Evolutionary conservation across 2,113 vertebrate species (phyloP), one percentile per base, ranked within the genome.

Genomic region (Phoxinus phoxinus): DNA sequence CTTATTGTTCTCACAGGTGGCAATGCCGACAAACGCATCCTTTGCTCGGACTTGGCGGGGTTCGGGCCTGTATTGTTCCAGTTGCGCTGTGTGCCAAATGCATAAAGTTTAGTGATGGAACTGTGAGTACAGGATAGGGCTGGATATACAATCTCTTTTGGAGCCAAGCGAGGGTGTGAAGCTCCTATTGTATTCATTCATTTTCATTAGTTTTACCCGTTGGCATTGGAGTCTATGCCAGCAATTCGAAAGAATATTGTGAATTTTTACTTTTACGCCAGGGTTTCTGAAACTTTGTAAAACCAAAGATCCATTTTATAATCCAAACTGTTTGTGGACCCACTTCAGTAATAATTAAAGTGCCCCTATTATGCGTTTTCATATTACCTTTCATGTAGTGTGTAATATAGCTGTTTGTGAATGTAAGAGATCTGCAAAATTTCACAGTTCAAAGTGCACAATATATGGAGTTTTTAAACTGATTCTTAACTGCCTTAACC

Each of bases 1-100:
- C 37, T 69, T 41, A 21, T 48, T 83, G 80, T 78, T 46, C 46
- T 80, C 13, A 35, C 81, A 80, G 86, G 77, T 84, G 84, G 73
- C 56, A 35, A 35, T 7, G 19, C 83, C 27, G 61, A 84, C 82
- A 51, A 61, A 25, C 32, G n/a, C 41, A 7, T 41, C 27, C 37
- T 76, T 30, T 67, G 19, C 21, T 61, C 35, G 1, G 81, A 74
- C 21, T 78, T 37, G 63, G 19, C 65, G 7, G 27, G n/a, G 37
- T 75, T 59, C 59, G 23, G 44, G 25, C 21, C 32, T 7, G 37
- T 44, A 23, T 46, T 48, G 72, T 35, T 75, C 15, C 25, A 69
- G 63, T 83, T 19, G 35, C 51, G n/a, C 63, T 25, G 30, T 41
- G 11, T 71, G 19, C 53, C 30, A 44, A 83, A 86, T 44, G 48